phyloP scores from a whole-genome alignment of 2,888 invertebrate genomes.

The Machimus rusticus region DNA sequence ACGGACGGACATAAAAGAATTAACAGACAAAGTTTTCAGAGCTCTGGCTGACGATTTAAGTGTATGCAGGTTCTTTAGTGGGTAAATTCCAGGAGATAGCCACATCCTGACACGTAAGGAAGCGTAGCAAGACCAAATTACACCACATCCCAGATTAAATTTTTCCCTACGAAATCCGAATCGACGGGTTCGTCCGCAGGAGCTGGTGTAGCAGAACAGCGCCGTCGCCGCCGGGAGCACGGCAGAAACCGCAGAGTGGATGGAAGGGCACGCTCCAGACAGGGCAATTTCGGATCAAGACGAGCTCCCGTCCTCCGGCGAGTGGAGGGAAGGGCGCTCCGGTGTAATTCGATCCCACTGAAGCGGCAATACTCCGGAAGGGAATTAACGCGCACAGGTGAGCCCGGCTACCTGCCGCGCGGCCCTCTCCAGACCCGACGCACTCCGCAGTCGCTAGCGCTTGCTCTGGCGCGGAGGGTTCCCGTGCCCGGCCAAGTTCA shows the following conservation, averaged over 20 bases:
- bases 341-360: neutral
- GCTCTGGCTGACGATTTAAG: neutral
- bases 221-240: neutral
- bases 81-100: neutral
- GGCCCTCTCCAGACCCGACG: neutral
- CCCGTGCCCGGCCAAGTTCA: neutral
- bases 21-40: neutral
- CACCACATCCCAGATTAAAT: constrained; percentile 35
- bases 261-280: neutral
- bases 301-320: neutral
- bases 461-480: neutral
- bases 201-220: neutral
- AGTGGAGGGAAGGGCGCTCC: neutral
- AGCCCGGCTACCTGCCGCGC: neutral
- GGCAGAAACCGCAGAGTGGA: constrained; percentile 4
- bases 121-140: neutral
- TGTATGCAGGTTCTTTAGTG: neutral
- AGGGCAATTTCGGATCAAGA: neutral
- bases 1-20: neutral
- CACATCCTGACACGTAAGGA: constrained; percentile 27
- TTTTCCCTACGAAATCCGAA: neutral
- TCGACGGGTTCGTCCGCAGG: neutral
- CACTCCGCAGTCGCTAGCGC: neutral
- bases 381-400: neutral
- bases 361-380: constrained; percentile 5